Percentiles rank a stretch among this genome's conserved stretches.
Conservation (phyloP, 92 coral and sea anemone species). For the Epizoanthus fatuus region DNA sequence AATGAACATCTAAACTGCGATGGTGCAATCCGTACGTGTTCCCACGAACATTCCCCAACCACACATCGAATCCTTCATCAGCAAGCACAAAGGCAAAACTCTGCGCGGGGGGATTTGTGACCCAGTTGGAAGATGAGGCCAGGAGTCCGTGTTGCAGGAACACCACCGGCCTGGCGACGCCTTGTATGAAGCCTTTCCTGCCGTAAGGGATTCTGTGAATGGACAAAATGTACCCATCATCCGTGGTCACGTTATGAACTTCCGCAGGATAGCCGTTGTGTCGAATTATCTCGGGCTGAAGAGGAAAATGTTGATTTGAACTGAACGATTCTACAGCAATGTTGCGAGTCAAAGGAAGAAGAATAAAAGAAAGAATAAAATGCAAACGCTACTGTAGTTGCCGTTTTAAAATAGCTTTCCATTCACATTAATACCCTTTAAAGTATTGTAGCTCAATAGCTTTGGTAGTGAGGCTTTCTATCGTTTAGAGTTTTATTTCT, state of each 20-base stretch:
- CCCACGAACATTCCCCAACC: constrained; percentile 95
- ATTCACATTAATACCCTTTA: too few species aligned
- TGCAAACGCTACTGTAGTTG: too few species aligned
- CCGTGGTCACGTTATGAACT: constrained; percentile 78
- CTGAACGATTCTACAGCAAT: too few species aligned
- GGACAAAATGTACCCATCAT: constrained; percentile 87
- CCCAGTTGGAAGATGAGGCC: constrained; percentile 79
- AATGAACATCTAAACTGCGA: constrained; percentile 68
- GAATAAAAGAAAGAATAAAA: too few species aligned
- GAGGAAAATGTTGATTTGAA: neutral
- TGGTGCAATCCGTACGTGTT: constrained; percentile 83
- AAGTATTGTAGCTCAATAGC: too few species aligned
- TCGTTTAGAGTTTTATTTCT: too few species aligned
- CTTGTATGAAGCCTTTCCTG: constrained; percentile 35
- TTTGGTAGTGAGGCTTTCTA: too few species aligned
- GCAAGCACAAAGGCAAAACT: constrained; percentile 87
- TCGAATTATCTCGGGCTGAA: constrained; percentile 81
- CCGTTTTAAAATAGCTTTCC: too few species aligned
- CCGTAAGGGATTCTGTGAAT: constrained; percentile 90
- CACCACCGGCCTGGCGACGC: constrained; percentile 70
- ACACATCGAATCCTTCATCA: constrained; percentile 91
- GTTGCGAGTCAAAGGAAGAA: too few species aligned
- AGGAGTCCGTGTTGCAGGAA: constrained; percentile 90
- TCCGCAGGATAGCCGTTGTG: constrained; percentile 95
- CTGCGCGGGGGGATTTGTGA: constrained; percentile 78